Evolutionary conservation across 1,140 invertebrate genomes (phyloP).

Genomic region (Zaprionus lachaisei): DNA sequence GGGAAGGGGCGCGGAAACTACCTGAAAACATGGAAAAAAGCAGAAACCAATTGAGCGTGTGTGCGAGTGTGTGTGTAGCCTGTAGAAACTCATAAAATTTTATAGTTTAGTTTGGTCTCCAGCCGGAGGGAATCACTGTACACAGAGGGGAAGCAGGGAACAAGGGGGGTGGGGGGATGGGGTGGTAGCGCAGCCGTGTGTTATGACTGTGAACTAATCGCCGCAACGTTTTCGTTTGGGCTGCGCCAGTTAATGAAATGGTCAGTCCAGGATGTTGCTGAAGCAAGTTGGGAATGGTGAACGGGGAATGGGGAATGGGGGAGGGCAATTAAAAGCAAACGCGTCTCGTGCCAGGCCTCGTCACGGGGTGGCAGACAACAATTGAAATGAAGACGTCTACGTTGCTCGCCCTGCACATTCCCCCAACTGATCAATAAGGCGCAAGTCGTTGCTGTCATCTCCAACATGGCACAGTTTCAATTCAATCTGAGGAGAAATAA

Average conservation of each 20-base stretch:
- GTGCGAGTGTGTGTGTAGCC: constrained; percentile 31
- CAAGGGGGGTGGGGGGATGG: no score
- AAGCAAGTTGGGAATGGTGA: no score
- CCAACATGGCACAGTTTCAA: constrained; percentile 14
- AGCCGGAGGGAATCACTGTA: constrained; percentile 13
- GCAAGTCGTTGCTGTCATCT: neutral
- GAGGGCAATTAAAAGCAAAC: constrained; percentile 65
- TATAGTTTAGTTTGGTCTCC: constrained; percentile 67
- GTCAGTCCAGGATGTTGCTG: constrained; percentile 43
- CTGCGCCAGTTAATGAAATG: constrained; percentile 78
- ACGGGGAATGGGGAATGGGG: neutral
- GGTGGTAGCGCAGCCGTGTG: constrained; percentile 47
- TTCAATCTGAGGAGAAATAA: neutral
- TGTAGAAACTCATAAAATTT: constrained; percentile 80
- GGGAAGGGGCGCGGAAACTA: constrained; percentile 56
- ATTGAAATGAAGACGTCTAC: constrained; percentile 49
- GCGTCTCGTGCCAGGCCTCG: constrained; percentile 26
- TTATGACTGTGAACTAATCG: constrained; percentile 82
- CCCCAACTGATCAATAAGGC: constrained; percentile 16
- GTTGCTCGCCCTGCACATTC: neutral
- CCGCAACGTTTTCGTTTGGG: constrained; percentile 68
- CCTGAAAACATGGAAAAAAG: constrained; percentile 80
- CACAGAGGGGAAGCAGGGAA: neutral
- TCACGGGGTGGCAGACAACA: constrained; percentile 24
- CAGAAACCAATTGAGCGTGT: constrained; percentile 78